phyloP scores from a whole-genome alignment of 1,140 invertebrate species.

The Eulimnadia texana region DNA sequence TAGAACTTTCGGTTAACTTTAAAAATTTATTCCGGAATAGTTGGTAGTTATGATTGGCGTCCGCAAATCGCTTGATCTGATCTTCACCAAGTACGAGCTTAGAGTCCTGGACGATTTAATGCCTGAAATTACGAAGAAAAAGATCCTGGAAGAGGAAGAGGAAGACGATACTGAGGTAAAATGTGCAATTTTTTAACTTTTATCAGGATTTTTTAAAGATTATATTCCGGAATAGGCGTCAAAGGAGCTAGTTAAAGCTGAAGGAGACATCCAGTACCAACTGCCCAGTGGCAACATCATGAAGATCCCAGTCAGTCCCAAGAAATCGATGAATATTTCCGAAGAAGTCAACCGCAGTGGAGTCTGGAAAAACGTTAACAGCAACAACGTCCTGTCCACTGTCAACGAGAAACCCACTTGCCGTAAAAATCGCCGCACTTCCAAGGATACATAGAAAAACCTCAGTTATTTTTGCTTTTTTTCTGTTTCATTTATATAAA shows the following conservation, averaged over 20 bases:
- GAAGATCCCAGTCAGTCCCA: constrained; percentile 39
- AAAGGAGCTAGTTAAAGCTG: neutral
- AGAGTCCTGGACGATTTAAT: constrained; percentile 44
- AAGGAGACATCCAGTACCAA: constrained; percentile 59
- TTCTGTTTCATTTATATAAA: neutral
- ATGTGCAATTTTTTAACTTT: neutral
- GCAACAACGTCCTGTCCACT: constrained; percentile 29
- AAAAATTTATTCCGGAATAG: constrained; percentile 24
- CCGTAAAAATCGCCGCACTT: constrained; percentile 7
- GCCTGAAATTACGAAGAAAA: constrained; percentile 36
- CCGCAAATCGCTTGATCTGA: constrained; percentile 39
- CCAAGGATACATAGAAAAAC: neutral
- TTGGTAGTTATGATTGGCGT: constrained; percentile 43
- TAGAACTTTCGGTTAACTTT: neutral
- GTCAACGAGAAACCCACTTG: constrained; percentile 1
- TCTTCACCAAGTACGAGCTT: constrained; percentile 40
- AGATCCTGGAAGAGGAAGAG: constrained; percentile 31
- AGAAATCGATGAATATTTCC: constrained; percentile 59
- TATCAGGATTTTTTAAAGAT: no score
- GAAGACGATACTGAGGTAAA: constrained; percentile 3
- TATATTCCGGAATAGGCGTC: neutral
- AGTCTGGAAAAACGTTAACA: constrained; percentile 85
- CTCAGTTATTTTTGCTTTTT: neutral
- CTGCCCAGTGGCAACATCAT: constrained; percentile 81
- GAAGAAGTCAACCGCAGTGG: constrained; percentile 85